These are phyloP conservation scores for Acridotheres tristis DNA, from an alignment of 2,797 vertebrate genomes.

Conservation along the genomic window DNA sequence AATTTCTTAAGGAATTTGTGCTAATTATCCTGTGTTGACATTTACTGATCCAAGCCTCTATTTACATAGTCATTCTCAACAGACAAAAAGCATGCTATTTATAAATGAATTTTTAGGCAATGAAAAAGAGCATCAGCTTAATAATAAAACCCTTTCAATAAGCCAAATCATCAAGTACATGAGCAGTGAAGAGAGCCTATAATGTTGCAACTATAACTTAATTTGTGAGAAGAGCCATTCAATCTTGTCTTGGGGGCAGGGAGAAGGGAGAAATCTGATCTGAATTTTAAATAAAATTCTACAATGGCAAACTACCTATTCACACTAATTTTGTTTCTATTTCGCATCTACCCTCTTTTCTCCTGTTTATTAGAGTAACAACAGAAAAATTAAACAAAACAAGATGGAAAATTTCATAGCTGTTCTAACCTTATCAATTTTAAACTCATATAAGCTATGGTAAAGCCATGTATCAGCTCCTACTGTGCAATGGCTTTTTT, in stretches of 20 bases:
- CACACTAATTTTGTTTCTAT: neutral
- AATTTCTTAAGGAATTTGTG: neutral
- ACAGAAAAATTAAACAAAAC: neutral
- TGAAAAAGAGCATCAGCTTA: neutral
- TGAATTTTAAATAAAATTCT: slow-evolving; percentile 22
- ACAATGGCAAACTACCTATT: neutral
- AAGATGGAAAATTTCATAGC: neutral
- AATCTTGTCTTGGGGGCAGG: neutral
- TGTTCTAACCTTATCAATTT: slow-evolving; percentile 15
- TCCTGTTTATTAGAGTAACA: neutral
- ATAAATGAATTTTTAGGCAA: neutral
- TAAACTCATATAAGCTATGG: neutral
- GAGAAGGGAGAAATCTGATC: slow-evolving; percentile 2
- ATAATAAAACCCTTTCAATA: neutral
- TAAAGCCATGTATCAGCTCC: neutral
- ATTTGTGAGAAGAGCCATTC: neutral
- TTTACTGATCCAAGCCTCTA: neutral
- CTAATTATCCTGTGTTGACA: neutral
- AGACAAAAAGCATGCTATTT: neutral
- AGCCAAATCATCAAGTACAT: neutral
- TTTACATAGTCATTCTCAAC: neutral
- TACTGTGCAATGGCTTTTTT: slow-evolving; percentile 29
- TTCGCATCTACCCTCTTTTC: neutral
- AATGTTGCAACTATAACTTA: neutral
- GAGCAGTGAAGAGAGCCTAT: neutral